Percentiles rank a stretch among this genome's conserved stretches.
These are phyloP conservation scores for Pogona vitticeps DNA, from an alignment of 2,113 vertebrate species.

Conservation along the genomic window DNA sequence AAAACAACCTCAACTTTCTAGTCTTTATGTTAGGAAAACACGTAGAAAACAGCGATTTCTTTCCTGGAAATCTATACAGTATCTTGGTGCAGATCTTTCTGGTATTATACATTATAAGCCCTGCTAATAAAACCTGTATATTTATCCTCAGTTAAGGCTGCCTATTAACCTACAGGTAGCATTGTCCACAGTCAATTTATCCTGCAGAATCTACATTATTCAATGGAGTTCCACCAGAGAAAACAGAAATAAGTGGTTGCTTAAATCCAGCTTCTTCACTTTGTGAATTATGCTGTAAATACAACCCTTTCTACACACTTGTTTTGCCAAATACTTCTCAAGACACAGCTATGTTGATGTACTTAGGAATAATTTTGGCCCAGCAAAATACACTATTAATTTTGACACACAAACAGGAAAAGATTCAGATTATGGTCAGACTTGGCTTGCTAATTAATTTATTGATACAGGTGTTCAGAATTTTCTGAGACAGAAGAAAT, in stretches of 20 bases:
- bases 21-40: background rate
- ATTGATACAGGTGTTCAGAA: background rate
- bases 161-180: background rate
- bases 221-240: background rate
- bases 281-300: background rate
- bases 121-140: background rate
- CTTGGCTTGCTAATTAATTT: conserved; percentile 4
- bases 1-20: background rate
- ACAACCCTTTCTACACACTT: background rate
- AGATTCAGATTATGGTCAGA: background rate
- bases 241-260: background rate
- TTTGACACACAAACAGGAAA: background rate
- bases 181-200: background rate
- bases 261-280: background rate
- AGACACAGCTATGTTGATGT: background rate
- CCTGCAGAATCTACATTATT: background rate
- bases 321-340: background rate
- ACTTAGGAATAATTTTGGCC: background rate
- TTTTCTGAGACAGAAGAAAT: background rate
- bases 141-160: background rate
- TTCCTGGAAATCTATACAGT: background rate
- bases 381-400: background rate
- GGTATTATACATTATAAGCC: too few relatives aligned
- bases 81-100: background rate
- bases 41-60: background rate